These are phyloP conservation scores for Oscheius onirici DNA, from an alignment of 2,888 invertebrate species.

Conservation along the genomic window DNA sequence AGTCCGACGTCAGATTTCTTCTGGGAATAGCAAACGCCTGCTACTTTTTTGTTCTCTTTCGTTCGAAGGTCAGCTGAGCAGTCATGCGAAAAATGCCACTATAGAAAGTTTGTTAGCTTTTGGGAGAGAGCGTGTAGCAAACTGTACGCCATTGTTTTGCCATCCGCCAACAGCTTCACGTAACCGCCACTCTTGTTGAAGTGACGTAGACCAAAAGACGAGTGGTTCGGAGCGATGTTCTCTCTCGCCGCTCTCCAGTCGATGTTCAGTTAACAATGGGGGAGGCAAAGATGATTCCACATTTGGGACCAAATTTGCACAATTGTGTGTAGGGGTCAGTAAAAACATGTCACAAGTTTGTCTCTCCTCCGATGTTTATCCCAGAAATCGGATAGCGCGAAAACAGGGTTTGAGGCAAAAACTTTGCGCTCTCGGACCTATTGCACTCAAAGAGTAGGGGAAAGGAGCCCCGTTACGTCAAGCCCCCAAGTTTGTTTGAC, in stretches of 20 bases:
- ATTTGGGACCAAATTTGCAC: too few species aligned
- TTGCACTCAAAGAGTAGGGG: too few species aligned
- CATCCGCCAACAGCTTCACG: neutral
- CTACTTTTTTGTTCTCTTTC: neutral
- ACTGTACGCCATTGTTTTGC: constrained; percentile 19
- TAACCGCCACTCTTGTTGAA: neutral
- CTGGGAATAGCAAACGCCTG: neutral
- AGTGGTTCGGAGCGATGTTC: too few species aligned
- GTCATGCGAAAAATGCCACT: neutral
- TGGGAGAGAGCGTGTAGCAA: neutral
- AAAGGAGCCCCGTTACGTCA: neutral
- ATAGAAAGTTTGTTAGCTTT: constrained; percentile 5
- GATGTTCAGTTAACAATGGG: too few species aligned
- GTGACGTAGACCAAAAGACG: constrained; percentile 7
- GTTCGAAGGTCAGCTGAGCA: constrained; percentile 6
- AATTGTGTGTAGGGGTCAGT: too few species aligned
- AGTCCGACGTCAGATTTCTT: neutral
- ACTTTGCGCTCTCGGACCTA: too few species aligned
- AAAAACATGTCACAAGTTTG: too few species aligned
- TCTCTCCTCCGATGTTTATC: too few species aligned
- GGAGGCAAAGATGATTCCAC: too few species aligned
- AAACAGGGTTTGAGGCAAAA: too few species aligned
- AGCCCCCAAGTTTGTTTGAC: constrained; percentile 25
- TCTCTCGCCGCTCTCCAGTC: too few species aligned
- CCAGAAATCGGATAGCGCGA: too few species aligned